These are phyloP conservation scores for Mythimna vitellina DNA, from an alignment of 2,888 invertebrate genomes.

Conservation along the genomic window DNA sequence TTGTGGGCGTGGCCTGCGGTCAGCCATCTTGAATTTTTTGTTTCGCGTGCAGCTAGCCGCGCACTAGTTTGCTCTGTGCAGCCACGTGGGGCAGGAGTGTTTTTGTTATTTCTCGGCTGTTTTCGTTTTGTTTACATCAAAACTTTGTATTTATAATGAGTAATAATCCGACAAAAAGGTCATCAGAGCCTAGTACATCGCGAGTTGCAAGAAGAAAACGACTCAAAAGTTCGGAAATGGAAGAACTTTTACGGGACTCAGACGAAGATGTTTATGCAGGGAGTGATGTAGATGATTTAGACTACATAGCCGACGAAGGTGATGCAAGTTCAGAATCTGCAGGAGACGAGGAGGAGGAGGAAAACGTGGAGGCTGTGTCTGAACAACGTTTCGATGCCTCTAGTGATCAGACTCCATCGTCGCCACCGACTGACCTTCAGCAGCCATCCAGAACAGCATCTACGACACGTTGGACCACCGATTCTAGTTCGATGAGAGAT, in stretches of 20 bases:
- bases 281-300: conserved; percentile 34
- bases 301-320: conserved; percentile 24
- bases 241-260: conserved; percentile 9
- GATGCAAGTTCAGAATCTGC: conserved; percentile 37
- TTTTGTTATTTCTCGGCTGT: background rate
- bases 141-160: background rate
- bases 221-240: conserved; percentile 7
- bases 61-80: background rate
- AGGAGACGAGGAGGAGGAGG: conserved; percentile 32
- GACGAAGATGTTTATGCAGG: conserved; percentile 34
- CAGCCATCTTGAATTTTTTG: conserved; percentile 1
- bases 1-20: background rate
- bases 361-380: conserved; percentile 21
- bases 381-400: conserved; percentile 21
- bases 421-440: conserved; percentile 25
- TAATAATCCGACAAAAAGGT: background rate
- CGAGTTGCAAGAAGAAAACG: conserved; percentile 5
- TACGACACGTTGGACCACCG: conserved; percentile 41
- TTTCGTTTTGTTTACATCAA: background rate
- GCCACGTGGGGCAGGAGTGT: background rate
- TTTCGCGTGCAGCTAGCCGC: conserved; percentile 2
- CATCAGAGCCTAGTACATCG: background rate
- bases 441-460: conserved; percentile 28
- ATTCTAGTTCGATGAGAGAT: conserved; percentile 30
- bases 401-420: conserved; percentile 21